Evolutionary conservation across 2,113 vertebrate species (phyloP), one percentile per base, ranked within the genome.

Genomic region (Ophiodon elongatus): DNA sequence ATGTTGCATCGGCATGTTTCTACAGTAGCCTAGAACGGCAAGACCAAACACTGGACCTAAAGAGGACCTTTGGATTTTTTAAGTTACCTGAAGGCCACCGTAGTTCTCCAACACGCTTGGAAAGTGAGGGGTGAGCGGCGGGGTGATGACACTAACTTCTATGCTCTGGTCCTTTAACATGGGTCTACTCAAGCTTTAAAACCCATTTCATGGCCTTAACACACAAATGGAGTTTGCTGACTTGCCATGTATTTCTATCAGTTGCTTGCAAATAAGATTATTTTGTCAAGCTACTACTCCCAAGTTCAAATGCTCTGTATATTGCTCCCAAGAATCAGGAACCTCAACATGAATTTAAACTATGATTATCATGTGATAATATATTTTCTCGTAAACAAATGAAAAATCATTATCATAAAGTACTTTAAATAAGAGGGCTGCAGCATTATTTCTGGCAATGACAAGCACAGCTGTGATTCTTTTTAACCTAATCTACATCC

Each of bases 401-500:
- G 13, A 4, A 43, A 1, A 4, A 5, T 33, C 8, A 56, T 39
- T 23, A n/a, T 31, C 21, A 29, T 25, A 2, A 57, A 29, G n/a
- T 19, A 31, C 39, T 37, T 56, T 64, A 19, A 50, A 71, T 76
- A 45, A 65, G 15, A 35, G 27, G 17, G 4, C 73, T 73, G 67
- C 31, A 73, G 35, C 47, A 54, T 74, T 2, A 62, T 74, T 73
- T 67, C 5, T 33, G 43, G 17, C 74, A 62, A 50, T n/a, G 41
- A 23, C 39, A 21, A 6, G 43, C 29, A 33, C 71, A 50, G 50
- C 76, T 62, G 79, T 67, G 73, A 54, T 29, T 54, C 15, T 37
- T 45, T 27, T 39, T 70, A 39, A 25, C 27, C 13, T 47, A 57
- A 64, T 66, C 41, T 57, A 78, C 52, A 41, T 67, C 57, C 17